Evolutionary conservation across 2,888 invertebrate genomes (phyloP).

Genomic region (Ypsolopha sequella): DNA sequence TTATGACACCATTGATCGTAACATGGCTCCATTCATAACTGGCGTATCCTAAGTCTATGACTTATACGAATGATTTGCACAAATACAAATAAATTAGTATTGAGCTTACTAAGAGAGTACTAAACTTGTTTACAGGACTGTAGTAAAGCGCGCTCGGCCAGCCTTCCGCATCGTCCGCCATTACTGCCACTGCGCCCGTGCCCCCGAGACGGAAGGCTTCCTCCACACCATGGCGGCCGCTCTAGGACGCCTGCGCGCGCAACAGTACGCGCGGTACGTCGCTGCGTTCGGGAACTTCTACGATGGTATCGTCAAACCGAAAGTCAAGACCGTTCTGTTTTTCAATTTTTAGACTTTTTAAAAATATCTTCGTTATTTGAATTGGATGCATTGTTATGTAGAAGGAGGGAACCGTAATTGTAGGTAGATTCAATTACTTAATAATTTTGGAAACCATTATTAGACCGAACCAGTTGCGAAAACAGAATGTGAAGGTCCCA

Average conservation of each 20-base stretch:
- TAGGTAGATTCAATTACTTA: too few relatives aligned
- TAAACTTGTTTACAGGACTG: conserved; percentile 27
- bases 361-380: not conserved
- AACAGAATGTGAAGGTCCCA: too few relatives aligned
- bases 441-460: too few relatives aligned
- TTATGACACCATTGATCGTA: too few relatives aligned
- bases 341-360: conserved; percentile 40
- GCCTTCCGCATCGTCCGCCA: conserved; percentile 6
- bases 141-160: conserved; percentile 28
- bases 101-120: too few relatives aligned
- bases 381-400: too few relatives aligned
- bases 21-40: too few relatives aligned
- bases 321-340: conserved; percentile 45
- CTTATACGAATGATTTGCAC: too few relatives aligned
- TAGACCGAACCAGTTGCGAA: too few relatives aligned
- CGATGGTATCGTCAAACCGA: conserved; percentile 42
- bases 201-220: conserved; percentile 19
- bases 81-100: too few relatives aligned
- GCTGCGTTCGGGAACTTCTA: conserved; percentile 44
- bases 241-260: conserved; percentile 32
- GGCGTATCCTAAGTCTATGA: too few relatives aligned
- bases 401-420: too few relatives aligned
- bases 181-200: conserved; percentile 12
- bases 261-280: conserved; percentile 33
- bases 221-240: conserved; percentile 28